phyloP scores from a whole-genome alignment of 2,113 vertebrate species.

The Arothron firmamentum region DNA sequence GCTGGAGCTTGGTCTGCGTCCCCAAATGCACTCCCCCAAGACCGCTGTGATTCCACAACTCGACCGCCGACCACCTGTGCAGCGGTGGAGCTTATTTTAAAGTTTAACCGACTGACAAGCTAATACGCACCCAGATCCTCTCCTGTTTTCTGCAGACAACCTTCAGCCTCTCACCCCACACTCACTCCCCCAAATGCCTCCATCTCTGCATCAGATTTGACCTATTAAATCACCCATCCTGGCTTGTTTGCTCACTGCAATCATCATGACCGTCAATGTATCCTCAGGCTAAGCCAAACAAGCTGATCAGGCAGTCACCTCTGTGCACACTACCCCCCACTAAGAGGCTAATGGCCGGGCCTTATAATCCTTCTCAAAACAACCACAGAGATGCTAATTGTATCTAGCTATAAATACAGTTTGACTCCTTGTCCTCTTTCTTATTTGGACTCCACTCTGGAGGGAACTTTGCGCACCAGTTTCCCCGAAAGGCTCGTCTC shows the following conservation, averaged over 20 bases:
- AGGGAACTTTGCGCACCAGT: background rate
- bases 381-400: constrained; percentile 78
- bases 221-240: constrained; percentile 48
- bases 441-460: constrained; percentile 38
- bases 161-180: background rate
- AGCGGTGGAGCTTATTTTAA: no score
- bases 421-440: constrained; percentile 64
- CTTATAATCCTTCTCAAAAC: constrained; percentile 78
- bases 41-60: no score
- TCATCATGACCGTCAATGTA: constrained; percentile 55
- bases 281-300: constrained; percentile 75
- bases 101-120: no score
- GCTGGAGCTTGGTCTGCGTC: background rate
- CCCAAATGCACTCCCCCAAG: no score
- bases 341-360: constrained; percentile 72
- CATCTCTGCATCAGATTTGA: constrained; percentile 40
- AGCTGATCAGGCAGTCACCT: constrained; percentile 75
- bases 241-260: constrained; percentile 61
- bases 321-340: constrained; percentile 66
- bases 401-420: constrained; percentile 76
- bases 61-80: no score
- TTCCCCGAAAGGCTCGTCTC: constrained; percentile 27
- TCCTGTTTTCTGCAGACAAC: background rate
- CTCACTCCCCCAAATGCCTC: constrained; percentile 3
- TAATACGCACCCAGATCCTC: no score